Percentiles rank a stretch among this genome's conserved stretches.
Evolutionary conservation across 64 coral and sea anemone species (phyloP).

Genomic region (Platygyra sinensis): DNA sequence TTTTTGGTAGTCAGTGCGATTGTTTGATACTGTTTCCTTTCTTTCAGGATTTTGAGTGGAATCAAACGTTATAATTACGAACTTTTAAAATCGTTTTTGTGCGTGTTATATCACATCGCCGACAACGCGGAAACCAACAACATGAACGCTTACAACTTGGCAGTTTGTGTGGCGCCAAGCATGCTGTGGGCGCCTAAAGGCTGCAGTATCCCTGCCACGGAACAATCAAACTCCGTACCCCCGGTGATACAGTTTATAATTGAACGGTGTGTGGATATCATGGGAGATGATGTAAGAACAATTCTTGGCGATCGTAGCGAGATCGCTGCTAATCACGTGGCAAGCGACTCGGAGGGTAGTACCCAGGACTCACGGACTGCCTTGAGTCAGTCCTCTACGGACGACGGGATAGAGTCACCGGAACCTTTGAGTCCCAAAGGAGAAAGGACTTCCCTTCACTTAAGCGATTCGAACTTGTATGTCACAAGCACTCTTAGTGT

Average conservation of each 20-base stretch:
- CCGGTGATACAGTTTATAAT: constrained; percentile 91
- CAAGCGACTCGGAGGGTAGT: constrained; percentile 76
- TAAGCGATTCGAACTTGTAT: constrained; percentile 92
- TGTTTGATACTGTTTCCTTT: neutral
- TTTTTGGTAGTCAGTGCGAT: neutral
- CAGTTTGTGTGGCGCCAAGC: constrained; percentile 92
- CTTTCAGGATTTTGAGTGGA: constrained; percentile 75
- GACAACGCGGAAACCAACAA: constrained; percentile 88
- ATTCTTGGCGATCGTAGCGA: constrained; percentile 87
- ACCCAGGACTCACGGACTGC: constrained; percentile 63
- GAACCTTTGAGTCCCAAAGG: constrained; percentile 82
- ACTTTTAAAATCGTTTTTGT: constrained; percentile 78
- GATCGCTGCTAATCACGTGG: constrained; percentile 71
- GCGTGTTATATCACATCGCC: constrained; percentile 92
- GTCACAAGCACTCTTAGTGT: constrained; percentile 45
- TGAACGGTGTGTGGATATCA: constrained; percentile 88
- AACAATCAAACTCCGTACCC: constrained; percentile 84
- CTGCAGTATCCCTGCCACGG: constrained; percentile 73
- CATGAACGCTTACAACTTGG: constrained; percentile 95
- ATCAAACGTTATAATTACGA: constrained; percentile 78
- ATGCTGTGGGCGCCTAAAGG: constrained; percentile 97
- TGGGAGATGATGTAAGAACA: constrained; percentile 85
- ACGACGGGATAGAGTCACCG: constrained; percentile 89
- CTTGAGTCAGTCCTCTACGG: constrained; percentile 84
- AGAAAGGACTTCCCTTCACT: constrained; percentile 78